A percentile compares a stretch with the other conserved stretches of the same genome.
phyloP scores from a whole-genome alignment of 2,113 vertebrate genomes.

The Nycticebus coucang region DNA sequence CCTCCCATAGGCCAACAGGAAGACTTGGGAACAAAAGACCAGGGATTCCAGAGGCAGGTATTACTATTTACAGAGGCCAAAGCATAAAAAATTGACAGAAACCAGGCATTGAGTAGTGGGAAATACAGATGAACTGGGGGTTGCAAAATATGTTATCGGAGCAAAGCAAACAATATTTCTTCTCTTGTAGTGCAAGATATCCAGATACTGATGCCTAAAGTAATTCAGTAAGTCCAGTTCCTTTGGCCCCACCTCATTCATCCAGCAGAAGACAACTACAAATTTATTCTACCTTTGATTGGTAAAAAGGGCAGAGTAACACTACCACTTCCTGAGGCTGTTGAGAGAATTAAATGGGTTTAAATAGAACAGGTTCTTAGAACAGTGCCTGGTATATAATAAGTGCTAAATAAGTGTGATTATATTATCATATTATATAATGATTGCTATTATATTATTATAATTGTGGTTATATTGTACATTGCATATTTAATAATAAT shows the following conservation, averaged over 20 bases:
- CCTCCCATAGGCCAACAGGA: background rate
- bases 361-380: background rate
- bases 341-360: background rate
- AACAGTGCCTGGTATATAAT: background rate
- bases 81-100: background rate
- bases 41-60: background rate
- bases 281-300: background rate
- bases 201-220: background rate
- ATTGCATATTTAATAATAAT: background rate
- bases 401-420: background rate
- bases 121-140: background rate
- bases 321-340: background rate
- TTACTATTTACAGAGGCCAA: background rate
- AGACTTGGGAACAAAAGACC: background rate
- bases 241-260: background rate
- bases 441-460: background rate
- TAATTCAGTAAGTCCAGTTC: constrained; percentile 28
- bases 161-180: background rate
- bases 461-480: background rate
- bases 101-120: background rate
- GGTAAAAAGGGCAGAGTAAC: background rate
- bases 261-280: background rate
- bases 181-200: background rate
- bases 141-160: background rate
- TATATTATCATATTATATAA: background rate